Evolutionary conservation across 2,797 vertebrate genomes (phyloP), one percentile per base, ranked within the genome.

Genomic region (Pelochelys cantorii): DNA sequence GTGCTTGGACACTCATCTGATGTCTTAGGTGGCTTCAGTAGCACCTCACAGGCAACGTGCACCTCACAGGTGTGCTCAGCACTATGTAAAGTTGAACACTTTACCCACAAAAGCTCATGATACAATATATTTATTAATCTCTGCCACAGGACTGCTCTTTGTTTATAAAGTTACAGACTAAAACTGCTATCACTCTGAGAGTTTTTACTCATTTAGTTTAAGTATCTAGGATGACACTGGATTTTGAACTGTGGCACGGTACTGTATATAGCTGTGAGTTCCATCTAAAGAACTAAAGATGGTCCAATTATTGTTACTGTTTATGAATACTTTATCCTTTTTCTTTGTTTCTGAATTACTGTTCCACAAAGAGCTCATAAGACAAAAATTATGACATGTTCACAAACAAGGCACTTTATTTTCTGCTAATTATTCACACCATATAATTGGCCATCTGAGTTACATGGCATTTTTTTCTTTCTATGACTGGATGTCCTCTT

Each of bases 371-470:
- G 5, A 42, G 25, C 22, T 71, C 3, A 23, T 27, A 2, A 11
- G 0, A 15, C 75, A 20, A 2, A 4, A 48, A 5, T 0, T 0
- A 4, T 3, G 11, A 3, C 22, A 1, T 6, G 79, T 53, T 60
- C 37, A 1, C 53, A 5, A 4, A 17, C 23, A 25, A 81, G 53
- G 14, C 14, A 59, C 23, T 1, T 14, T 29, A 2, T 53, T 88
- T 56, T 4, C 6, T 57, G 42, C 8, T 2, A 11, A 13, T 18
- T 48, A 14, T 13, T 82, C 74, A 25, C 79, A 84, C 52, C 48
- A 59, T 2, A 18, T 23, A 34, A 57, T 22, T n/a, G 1, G 79
- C 79, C 55, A 88, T 29, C 13, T 8, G 15, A 12, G 17, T 57
- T 34, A 0, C 10, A 53, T 14, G 15, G 78, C 3, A 1, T 48